Evolutionary conservation across 2,113 vertebrate species (phyloP).

Genomic region (Syngnathus typhle): DNA sequence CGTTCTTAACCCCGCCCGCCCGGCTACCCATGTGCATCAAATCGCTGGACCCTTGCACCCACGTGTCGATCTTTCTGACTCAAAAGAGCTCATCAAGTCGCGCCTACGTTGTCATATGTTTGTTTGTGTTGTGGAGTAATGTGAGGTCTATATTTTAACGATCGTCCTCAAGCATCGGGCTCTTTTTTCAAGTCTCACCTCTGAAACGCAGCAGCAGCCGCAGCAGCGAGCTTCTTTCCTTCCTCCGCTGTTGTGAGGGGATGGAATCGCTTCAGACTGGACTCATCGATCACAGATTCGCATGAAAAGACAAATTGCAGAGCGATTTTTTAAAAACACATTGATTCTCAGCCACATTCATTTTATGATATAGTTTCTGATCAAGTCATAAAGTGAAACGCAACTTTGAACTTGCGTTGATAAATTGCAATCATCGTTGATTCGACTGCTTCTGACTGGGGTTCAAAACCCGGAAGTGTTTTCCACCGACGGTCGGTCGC

Average conservation of each 20-base stretch:
- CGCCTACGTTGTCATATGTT: fast-evolving
- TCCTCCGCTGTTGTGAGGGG: not conserved
- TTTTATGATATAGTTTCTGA: not conserved
- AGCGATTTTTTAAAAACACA: not conserved
- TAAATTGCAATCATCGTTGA: not conserved
- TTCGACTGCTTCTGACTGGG: constrained; percentile 57
- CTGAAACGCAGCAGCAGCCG: not conserved
- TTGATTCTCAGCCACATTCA: not conserved
- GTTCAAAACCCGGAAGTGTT: not conserved
- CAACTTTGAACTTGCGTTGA: not conserved
- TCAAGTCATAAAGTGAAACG: too few relatives aligned
- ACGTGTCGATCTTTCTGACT: constrained; percentile 39
- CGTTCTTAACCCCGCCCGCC: constrained; percentile 18
- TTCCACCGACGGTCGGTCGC: not conserved
- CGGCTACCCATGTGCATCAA: fast-evolving
- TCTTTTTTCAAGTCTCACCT: constrained; percentile 35
- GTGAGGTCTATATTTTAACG: fast-evolving
- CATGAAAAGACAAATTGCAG: too few relatives aligned
- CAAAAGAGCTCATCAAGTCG: not conserved
- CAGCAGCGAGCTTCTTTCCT: not conserved
- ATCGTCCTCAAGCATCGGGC: fast-evolving
- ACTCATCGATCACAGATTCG: constrained; percentile 17
- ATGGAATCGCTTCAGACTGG: constrained; percentile 5
- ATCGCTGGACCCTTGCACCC: constrained; percentile 26
- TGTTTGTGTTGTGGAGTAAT: fast-evolving